Evolutionary conservation across 2,797 vertebrate species (phyloP).

Genomic region (Simalia tracyae): DNA sequence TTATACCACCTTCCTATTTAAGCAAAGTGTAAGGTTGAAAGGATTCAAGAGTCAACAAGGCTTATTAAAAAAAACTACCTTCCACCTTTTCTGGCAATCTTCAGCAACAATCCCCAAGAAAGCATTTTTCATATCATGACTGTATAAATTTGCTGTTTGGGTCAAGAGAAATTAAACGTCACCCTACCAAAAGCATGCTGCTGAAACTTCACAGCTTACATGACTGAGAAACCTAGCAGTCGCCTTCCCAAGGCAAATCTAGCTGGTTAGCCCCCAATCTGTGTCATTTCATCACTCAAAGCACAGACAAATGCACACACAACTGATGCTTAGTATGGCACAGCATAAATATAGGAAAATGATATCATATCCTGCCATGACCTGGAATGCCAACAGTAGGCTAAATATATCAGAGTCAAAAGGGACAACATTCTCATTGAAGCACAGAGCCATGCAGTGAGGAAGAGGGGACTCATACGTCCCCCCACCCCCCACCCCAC

Average conservation of each 20-base stretch:
- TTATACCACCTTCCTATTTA: not conserved
- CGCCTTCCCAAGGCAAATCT: not conserved
- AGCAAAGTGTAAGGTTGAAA: not conserved
- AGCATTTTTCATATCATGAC: not conserved
- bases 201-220: not conserved
- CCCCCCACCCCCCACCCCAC: not conserved
- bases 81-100: not conserved
- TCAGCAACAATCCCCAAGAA: not conserved
- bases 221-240: not conserved
- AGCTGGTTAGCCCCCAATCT: constrained; percentile 7
- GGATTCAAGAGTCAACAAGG: not conserved
- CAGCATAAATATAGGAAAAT: constrained; percentile 62
- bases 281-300: constrained; percentile 60
- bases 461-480: not conserved
- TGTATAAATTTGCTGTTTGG: not conserved
- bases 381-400: constrained; percentile 59
- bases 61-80: not conserved
- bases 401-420: constrained; percentile 62
- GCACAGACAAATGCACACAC: constrained; percentile 55
- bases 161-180: not conserved
- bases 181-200: not conserved
- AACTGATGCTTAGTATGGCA: constrained; percentile 28
- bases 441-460: constrained; percentile 60
- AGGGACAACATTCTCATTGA: constrained; percentile 39
- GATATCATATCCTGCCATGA: constrained; percentile 66